These are phyloP conservation scores for Apistogramma diplotaenia DNA, from an alignment of 2,113 vertebrate species.

Conservation along the genomic window DNA sequence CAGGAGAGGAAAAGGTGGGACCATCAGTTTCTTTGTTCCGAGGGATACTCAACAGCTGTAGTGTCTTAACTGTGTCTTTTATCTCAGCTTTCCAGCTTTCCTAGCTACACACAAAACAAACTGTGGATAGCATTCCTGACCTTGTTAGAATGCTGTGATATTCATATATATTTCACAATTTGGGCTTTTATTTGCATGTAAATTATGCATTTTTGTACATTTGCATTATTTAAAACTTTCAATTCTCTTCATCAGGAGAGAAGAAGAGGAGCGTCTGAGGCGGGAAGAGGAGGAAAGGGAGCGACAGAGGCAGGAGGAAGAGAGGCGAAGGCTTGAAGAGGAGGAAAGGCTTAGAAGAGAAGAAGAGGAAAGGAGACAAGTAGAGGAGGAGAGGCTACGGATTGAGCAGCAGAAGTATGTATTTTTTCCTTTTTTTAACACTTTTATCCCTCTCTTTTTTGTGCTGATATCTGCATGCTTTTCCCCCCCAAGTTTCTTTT, in stretches of 20 bases:
- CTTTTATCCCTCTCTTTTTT: not conserved
- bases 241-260: slow-evolving; percentile 76
- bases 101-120: too few relatives aligned
- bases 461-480: not conserved
- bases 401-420: slow-evolving; percentile 97
- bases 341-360: slow-evolving; percentile 87
- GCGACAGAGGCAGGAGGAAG: slow-evolving; percentile 87
- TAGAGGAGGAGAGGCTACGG: slow-evolving; percentile 90
- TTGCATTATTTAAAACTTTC: not conserved
- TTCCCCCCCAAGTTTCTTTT: not conserved
- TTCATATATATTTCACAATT: not conserved
- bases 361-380: slow-evolving; percentile 87
- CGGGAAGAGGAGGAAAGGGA: slow-evolving; percentile 90
- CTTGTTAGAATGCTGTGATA: not conserved
- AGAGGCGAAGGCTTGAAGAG: slow-evolving; percentile 84
- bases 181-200: not conserved
- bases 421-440: not conserved
- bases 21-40: not conserved
- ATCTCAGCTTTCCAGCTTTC: too few relatives aligned
- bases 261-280: slow-evolving; percentile 89
- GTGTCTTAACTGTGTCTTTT: not conserved
- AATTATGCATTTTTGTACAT: not conserved
- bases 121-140: not conserved
- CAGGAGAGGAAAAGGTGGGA: slow-evolving; percentile 93
- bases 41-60: not conserved